These are phyloP conservation scores for Entomobrya proxima DNA, from an alignment of 2,888 invertebrate genomes.

Conservation along the genomic window DNA sequence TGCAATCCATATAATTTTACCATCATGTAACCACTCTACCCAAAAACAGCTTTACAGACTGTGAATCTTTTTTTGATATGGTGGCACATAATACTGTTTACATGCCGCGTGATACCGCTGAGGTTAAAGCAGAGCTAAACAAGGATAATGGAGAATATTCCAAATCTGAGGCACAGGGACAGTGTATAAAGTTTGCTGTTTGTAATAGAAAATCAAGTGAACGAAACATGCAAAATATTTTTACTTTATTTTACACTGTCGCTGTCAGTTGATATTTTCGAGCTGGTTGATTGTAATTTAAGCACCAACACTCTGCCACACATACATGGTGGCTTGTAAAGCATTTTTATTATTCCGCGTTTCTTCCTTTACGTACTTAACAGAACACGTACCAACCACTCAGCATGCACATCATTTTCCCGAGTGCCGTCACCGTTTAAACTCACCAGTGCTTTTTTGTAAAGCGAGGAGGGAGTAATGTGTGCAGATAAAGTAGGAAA, in stretches of 20 bases:
- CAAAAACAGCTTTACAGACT: neutral
- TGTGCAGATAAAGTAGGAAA: neutral
- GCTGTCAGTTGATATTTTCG: too few species aligned
- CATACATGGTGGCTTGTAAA: too few species aligned
- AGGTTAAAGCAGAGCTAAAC: neutral
- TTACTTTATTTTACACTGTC: too few species aligned
- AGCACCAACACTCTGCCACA: too few species aligned
- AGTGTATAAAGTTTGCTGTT: neutral
- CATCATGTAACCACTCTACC: neutral
- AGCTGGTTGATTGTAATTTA: too few species aligned
- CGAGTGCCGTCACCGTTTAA: neutral
- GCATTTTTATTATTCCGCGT: too few species aligned
- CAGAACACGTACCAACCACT: neutral
- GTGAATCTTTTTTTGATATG: neutral
- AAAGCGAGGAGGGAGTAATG: neutral
- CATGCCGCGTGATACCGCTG: neutral
- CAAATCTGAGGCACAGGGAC: neutral
- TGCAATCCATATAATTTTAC: slow-evolving; percentile 14
- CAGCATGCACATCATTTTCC: neutral
- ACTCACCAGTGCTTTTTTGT: neutral
- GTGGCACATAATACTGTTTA: neutral
- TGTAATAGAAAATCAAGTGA: too few species aligned
- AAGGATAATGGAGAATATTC: neutral
- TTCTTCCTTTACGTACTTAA: neutral
- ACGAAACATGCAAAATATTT: too few species aligned